Base-by-base conservation (phyloP, 2,113 vertebrate species). In the Silurus meridionalis region DNA sequence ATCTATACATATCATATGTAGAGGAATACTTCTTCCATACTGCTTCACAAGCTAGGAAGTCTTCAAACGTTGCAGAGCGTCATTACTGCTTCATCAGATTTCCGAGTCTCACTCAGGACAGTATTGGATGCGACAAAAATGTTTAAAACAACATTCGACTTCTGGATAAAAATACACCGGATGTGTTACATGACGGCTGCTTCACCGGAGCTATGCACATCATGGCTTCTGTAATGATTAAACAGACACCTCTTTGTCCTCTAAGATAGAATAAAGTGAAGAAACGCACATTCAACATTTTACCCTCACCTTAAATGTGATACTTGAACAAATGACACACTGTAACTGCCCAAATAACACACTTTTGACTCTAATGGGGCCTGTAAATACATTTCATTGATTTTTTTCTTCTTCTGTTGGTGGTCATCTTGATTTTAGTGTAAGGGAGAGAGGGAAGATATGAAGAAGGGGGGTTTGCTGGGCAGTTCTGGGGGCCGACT, bases 401-500 rank as follows among this genome's bases (percentile, higher is more conserved):
- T 90, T 92, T 87, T 37, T 90, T 92, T 92, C 37, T 84, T 91
- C 87, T 89, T 82, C 82, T 69, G 60, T 88, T 86, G 82, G 84
- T 85, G 91, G 78, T 89, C 84, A 55, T 90, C 67, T 87, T 81
- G 81, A 84, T 87, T 63, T 63, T 61, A 82, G 72, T 84, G 25
- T 84, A 85, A 87, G 55, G 37, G 6, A 66, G 57, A 55, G 82
- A 75, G 83, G 25, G 50, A 23, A 91, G 93, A 91, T 84, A 78
- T 90, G 63, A 91, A 87, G 89, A 90, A 85, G 81, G 93, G 92
- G 87, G 89, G 92, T 91, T 90, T 92, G 93, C 92, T 90, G 92
- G 92, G 92, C 90, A 91, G 95, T 91, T 95, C 92, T 95, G 93
- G 93, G 85, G 90, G 91, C 91, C 93, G 95, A 96, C 93, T 94